phyloP scores from a whole-genome alignment of 2,113 vertebrate genomes.

The Pollimyrus isidori region DNA sequence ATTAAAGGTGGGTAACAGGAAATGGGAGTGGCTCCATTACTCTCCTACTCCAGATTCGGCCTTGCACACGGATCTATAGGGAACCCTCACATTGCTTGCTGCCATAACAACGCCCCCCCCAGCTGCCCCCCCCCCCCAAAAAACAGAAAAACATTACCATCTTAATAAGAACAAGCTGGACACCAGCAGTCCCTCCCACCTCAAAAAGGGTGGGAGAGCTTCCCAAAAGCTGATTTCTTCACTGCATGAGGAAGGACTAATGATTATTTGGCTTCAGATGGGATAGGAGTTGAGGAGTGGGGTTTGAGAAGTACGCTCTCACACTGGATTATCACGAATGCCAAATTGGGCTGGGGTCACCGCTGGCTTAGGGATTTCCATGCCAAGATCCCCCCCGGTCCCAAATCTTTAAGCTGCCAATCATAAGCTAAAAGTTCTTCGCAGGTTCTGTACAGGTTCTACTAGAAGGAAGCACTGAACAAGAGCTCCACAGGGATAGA shows the following conservation, averaged over 20 bases:
- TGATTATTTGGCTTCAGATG: neutral
- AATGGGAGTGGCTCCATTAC: neutral
- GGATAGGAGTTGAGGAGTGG: too few relatives aligned
- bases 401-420: neutral
- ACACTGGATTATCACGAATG: neutral
- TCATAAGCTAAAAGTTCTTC: neutral
- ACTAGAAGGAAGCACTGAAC: too few relatives aligned
- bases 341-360: neutral
- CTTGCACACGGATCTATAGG: neutral
- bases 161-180: neutral
- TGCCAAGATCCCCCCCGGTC: neutral
- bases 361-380: neutral
- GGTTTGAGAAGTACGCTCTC: neutral
- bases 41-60: neutral
- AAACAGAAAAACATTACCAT: neutral
- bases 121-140: neutral
- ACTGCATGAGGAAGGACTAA: neutral
- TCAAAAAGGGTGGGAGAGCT: neutral
- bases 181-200: neutral
- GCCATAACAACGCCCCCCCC: neutral
- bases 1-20: neutral
- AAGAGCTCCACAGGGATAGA: too few relatives aligned
- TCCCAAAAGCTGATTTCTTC: neutral
- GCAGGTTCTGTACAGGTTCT: too few relatives aligned
- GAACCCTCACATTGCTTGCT: neutral